Evolutionary conservation across 2,797 vertebrate genomes (phyloP).

Genomic region (Oreochromis mossambicus): DNA sequence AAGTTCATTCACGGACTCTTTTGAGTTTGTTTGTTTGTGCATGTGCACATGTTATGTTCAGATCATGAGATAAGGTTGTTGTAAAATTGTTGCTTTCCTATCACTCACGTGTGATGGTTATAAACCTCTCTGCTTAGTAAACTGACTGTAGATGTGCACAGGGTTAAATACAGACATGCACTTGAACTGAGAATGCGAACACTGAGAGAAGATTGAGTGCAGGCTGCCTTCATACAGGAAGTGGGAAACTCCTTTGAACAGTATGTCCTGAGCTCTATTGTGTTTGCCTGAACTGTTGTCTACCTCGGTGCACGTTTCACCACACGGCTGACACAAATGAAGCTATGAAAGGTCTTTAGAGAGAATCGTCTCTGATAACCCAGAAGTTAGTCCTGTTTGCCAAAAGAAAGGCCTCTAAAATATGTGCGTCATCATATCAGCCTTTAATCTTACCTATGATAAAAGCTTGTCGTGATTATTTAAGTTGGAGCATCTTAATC

Average conservation of each 20-base stretch:
- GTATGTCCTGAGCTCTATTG: background rate
- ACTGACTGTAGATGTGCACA: background rate
- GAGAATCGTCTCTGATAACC: background rate
- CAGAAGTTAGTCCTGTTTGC: background rate
- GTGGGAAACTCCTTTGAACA: background rate
- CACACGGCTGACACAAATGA: background rate
- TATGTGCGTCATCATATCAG: background rate
- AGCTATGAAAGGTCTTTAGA: background rate
- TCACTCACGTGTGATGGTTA: background rate
- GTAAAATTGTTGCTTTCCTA: background rate
- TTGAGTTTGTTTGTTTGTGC: background rate
- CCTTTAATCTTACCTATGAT: background rate
- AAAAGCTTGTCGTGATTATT: background rate
- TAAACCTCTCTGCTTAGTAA: background rate
- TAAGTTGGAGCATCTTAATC: background rate
- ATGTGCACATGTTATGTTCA: background rate
- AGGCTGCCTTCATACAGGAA: background rate
- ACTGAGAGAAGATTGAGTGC: background rate
- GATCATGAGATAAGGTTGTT: background rate
- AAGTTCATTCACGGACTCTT: background rate
- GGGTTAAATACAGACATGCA: background rate
- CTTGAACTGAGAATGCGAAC: background rate
- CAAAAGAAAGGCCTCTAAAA: background rate
- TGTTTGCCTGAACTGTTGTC: background rate
- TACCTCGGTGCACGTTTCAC: background rate